These are phyloP conservation scores for Lepidurus apus DNA, from an alignment of 1,140 invertebrate species.

Conservation along the genomic window DNA sequence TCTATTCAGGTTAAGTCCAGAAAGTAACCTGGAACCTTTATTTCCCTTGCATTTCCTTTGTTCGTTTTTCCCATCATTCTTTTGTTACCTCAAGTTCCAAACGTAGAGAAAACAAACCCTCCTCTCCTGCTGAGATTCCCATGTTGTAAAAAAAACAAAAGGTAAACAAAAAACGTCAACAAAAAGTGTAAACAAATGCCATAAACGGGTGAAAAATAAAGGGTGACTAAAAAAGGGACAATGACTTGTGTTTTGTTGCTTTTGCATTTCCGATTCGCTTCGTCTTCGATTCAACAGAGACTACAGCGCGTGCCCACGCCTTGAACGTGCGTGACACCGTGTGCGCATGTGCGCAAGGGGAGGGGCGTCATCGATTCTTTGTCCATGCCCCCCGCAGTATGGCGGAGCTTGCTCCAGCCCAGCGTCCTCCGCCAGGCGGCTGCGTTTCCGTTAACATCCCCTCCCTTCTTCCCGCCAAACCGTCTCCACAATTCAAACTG, in stretches of 20 bases:
- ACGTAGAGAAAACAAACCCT: background rate
- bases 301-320: slow-evolving; percentile 24
- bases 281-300: background rate
- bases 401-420: slow-evolving; percentile 8
- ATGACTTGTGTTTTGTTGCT: slow-evolving; percentile 14
- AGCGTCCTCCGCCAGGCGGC: background rate
- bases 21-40: no score
- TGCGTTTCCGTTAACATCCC: slow-evolving; percentile 19
- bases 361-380: slow-evolving; percentile 11
- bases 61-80: background rate
- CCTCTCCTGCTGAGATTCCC: background rate
- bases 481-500: slow-evolving; percentile 35
- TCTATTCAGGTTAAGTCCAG: no score
- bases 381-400: background rate
- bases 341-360: background rate
- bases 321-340: slow-evolving; percentile 15
- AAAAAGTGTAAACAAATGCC: background rate
- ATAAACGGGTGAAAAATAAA: background rate
- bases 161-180: background rate
- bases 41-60: background rate
- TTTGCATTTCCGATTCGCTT: background rate
- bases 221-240: slow-evolving; percentile 25
- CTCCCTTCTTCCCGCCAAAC: slow-evolving; percentile 26
- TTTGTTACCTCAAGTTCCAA: background rate
- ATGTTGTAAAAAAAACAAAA: background rate